Evolutionary conservation across 2,888 invertebrate genomes (phyloP), one percentile per base, ranked within the genome.

Genomic region (Tigriopus californicus): DNA sequence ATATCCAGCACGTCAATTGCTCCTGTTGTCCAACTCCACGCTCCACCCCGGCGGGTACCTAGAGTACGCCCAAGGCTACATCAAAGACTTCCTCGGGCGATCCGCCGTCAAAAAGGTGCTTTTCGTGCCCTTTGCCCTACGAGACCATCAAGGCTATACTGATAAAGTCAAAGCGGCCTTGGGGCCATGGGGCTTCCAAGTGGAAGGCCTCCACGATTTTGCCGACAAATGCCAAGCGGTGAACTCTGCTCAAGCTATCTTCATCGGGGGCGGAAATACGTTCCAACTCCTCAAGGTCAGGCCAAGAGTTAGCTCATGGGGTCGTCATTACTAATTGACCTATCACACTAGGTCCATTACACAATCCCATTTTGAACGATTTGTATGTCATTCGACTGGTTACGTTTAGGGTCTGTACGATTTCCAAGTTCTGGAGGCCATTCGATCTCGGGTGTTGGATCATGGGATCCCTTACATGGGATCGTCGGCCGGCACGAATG

Each of bases 401-500:
- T n/a, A n/a, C n/a, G n/a, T 33, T 33, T 8, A 33, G 33, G 74
- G 75, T 1, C 70, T 86, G 6, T 84, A 85, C 68, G 81, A 83
- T 25, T 71, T 79, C 44, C 72, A 81, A 60, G 71, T 86, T 47
- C 70, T 86, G 2, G 73, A 77, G 40, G 66, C 76, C 1, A 83
- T 87, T 63, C 74, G 75, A 56, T 74, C 77, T 47, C 74, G 76
- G 65, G 81, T 85, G 1, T 66, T 81, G 49, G 68, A 75, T 66
- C 78, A 80, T 52, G 79, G 80, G 6, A 67, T 82, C 41, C 75
- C 81, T 2, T 86, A 85, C 66, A 81, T 86, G 62, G 85, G 85
- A 15, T 80, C 80, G 64, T 85, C 84, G 72, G 86, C 86, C 60
- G 86, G 86, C 49, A 83, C 85, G 13, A 88, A 87, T 75, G 82